Conservation (phyloP, 1,140 invertebrate genomes). For the Uloborus diversus region DNA sequence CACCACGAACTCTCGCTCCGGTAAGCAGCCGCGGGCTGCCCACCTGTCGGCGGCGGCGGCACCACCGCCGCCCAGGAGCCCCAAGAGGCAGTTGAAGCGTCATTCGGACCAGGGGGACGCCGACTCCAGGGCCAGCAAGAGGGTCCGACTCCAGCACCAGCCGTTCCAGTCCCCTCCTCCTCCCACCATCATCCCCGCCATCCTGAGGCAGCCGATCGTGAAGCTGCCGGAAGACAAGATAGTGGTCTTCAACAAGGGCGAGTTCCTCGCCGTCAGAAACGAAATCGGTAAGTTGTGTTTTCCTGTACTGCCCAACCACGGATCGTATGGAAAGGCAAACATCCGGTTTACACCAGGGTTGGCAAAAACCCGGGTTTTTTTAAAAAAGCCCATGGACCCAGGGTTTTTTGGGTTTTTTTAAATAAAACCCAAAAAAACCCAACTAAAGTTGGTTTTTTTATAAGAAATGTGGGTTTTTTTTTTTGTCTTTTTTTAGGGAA, state of each 20-base stretch:
- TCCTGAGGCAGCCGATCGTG: conserved; percentile 68
- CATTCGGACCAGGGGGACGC: conserved; percentile 10
- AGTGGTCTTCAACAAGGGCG: conserved; percentile 70
- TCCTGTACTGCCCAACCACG: too few relatives aligned
- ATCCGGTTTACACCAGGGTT: too few relatives aligned
- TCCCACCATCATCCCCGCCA: conserved; percentile 71
- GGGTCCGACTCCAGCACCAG: conserved; percentile 74
- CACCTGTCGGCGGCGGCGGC: conserved; percentile 8
- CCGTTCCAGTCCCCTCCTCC: conserved; percentile 83
- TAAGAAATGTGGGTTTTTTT: too few relatives aligned
- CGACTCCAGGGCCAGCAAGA: conserved; percentile 64
- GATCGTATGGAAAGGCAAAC: too few relatives aligned
- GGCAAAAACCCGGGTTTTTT: too few relatives aligned
- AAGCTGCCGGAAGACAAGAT: conserved; percentile 80
- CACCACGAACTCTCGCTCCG: background rate
- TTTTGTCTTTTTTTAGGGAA: too few relatives aligned
- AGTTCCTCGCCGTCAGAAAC: conserved; percentile 90
- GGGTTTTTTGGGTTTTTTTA: too few relatives aligned
- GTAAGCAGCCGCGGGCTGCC: conserved; percentile 10
- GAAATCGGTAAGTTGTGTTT: conserved; percentile 69
- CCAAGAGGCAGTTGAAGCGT: conserved; percentile 11
- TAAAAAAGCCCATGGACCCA: too few relatives aligned
- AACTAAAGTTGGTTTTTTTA: too few relatives aligned
- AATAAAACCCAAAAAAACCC: too few relatives aligned
- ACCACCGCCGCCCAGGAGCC: conserved; percentile 10